Conservation (phyloP, 2,888 invertebrate genomes). For the Bursaphelenchus okinawaensis region DNA sequence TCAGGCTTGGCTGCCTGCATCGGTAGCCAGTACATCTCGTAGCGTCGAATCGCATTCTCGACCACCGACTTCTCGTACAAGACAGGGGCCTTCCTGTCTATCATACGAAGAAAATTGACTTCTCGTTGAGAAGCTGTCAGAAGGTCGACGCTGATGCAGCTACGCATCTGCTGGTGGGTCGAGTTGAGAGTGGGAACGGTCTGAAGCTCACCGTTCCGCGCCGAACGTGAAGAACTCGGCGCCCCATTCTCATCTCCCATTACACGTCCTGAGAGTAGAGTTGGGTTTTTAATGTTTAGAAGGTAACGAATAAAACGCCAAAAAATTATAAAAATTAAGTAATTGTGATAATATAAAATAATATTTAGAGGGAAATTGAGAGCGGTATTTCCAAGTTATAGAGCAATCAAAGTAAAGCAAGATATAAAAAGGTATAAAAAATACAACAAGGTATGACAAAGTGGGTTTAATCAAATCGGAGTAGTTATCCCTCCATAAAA, state of each 20-base stretch:
- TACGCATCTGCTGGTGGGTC: conserved; percentile 47
- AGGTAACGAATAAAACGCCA: too few species aligned
- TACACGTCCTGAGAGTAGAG: neutral
- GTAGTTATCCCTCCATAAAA: too few species aligned
- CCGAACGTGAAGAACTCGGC: neutral
- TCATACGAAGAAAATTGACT: conserved; percentile 58
- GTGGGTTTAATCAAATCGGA: too few species aligned
- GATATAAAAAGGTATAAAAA: too few species aligned
- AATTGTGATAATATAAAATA: too few species aligned
- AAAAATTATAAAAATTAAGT: too few species aligned
- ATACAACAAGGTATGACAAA: too few species aligned
- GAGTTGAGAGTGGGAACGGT: conserved; percentile 43
- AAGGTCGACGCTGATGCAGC: conserved; percentile 34
- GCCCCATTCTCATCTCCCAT: neutral
- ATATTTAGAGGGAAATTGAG: too few species aligned
- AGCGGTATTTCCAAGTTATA: too few species aligned
- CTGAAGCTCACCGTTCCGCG: conserved; percentile 9
- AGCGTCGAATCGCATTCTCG: conserved; percentile 60
- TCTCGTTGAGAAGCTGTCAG: conserved; percentile 50
- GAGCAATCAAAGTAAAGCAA: too few species aligned
- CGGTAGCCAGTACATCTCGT: conserved; percentile 62
- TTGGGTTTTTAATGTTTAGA: too few species aligned
- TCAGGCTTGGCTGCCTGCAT: conserved; percentile 55
- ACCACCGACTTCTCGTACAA: conserved; percentile 58
- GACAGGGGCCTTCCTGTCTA: conserved; percentile 56